Conservation (phyloP, 2,888 invertebrate genomes). For the Bombylius major region DNA sequence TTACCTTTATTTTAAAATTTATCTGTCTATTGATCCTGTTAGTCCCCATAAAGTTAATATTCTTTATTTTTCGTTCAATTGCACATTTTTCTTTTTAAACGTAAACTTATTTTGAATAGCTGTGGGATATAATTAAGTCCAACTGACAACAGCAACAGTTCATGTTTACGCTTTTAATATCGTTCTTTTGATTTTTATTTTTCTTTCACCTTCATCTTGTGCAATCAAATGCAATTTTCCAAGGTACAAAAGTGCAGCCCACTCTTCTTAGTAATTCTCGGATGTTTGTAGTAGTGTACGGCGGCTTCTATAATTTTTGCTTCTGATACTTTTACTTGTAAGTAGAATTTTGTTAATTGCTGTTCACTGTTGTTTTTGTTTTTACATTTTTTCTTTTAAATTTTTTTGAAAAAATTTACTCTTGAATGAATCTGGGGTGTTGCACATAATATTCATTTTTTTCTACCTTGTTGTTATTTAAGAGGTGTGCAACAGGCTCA, state of each 20-base stretch:
- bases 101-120: no score
- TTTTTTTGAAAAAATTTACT: neutral
- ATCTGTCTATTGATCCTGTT: neutral
- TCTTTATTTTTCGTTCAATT: no score
- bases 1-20: neutral
- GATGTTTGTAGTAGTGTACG: neutral
- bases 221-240: no score
- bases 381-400: no score
- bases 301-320: no score
- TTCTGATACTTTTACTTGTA: no score
- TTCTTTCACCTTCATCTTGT: neutral
- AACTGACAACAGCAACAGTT: no score
- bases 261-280: neutral
- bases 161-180: neutral
- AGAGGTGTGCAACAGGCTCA: neutral
- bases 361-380: no score
- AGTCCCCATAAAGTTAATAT: neutral
- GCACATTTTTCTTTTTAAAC: no score
- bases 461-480: neutral
- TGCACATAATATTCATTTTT: neutral
- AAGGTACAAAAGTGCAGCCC: neutral
- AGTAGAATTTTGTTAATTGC: no score
- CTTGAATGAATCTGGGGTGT: neutral
- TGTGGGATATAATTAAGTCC: no score
- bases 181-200: neutral